Conservation (phyloP, 2,113 vertebrate species). For the Anser brachyrhynchus region DNA sequence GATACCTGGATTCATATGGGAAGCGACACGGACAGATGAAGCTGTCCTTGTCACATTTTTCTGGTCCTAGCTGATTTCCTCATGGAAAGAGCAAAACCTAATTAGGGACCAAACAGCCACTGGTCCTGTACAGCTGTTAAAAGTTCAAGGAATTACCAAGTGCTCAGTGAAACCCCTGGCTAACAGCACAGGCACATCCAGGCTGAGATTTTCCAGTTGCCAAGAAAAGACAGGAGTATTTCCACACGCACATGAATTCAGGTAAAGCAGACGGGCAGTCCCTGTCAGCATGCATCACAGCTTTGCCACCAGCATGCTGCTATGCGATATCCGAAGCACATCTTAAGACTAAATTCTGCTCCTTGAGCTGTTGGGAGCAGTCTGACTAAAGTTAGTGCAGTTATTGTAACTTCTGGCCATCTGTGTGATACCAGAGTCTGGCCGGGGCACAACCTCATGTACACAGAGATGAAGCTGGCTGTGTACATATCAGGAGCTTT, state of each 20-base stretch:
- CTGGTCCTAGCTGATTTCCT: background rate
- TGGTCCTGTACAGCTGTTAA: fast-evolving
- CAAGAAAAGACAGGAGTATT: background rate
- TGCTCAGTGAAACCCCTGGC: background rate
- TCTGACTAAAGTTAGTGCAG: background rate
- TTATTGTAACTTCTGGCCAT: background rate
- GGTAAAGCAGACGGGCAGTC: background rate
- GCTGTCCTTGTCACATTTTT: background rate
- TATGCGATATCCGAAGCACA: background rate
- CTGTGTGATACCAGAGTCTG: fast-evolving
- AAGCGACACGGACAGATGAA: background rate
- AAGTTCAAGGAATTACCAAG: background rate
- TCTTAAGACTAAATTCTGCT: background rate
- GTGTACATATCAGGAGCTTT: background rate
- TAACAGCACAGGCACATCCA: background rate
- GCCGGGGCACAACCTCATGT: background rate
- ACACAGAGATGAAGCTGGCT: background rate
- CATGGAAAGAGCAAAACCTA: background rate
- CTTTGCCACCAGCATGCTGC: background rate
- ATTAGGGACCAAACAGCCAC: background rate
- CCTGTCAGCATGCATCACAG: fast-evolving
- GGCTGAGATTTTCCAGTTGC: background rate
- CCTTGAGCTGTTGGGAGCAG: background rate
- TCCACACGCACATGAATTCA: background rate
- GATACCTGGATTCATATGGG: fast-evolving